A percentile compares a stretch with the other conserved stretches of the same genome.
These are phyloP conservation scores for Plectus sambesii DNA, from an alignment of 1,140 invertebrate genomes.

Conservation along the genomic window DNA sequence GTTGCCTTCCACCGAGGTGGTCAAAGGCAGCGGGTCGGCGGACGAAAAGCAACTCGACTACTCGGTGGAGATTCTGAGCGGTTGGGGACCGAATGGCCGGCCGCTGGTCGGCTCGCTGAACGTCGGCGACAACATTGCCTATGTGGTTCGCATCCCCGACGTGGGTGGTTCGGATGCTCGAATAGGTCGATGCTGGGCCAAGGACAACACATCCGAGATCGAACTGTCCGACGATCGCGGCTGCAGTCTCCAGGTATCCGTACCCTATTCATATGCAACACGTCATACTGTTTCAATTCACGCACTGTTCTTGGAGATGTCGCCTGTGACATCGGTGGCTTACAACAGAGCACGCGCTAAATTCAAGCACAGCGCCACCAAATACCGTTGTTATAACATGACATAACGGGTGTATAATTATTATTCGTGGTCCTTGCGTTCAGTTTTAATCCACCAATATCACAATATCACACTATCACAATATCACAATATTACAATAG, in stretches of 20 bases:
- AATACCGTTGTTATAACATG: too few relatives aligned
- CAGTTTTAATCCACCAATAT: too few relatives aligned
- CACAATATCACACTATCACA: too few relatives aligned
- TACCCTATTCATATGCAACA: too few relatives aligned
- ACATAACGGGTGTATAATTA: too few relatives aligned
- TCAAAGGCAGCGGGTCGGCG: slow-evolving; percentile 16
- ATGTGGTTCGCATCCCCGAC: slow-evolving; percentile 38
- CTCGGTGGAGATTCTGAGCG: slow-evolving; percentile 34
- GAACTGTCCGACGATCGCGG: slow-evolving; percentile 37
- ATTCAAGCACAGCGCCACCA: too few relatives aligned
- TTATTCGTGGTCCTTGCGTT: too few relatives aligned
- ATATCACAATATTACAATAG: too few relatives aligned
- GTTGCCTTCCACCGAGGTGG: slow-evolving; percentile 25
- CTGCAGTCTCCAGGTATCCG: slow-evolving; percentile 38
- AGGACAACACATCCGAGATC: slow-evolving; percentile 35
- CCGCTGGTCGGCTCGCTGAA: slow-evolving; percentile 29
- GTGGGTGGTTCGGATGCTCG: slow-evolving; percentile 34
- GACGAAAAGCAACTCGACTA: slow-evolving; percentile 31
- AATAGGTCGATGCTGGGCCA: slow-evolving; percentile 43
- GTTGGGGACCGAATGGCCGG: slow-evolving; percentile 26
- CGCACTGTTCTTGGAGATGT: too few relatives aligned
- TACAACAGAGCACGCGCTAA: too few relatives aligned
- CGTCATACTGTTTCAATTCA: too few relatives aligned
- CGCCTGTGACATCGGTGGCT: too few relatives aligned
- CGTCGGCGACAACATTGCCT: slow-evolving; percentile 42